Percentiles rank a stretch among this genome's conserved stretches.
phyloP scores from a whole-genome alignment of 1,140 invertebrate species.

The Drosophila kepulauana region DNA sequence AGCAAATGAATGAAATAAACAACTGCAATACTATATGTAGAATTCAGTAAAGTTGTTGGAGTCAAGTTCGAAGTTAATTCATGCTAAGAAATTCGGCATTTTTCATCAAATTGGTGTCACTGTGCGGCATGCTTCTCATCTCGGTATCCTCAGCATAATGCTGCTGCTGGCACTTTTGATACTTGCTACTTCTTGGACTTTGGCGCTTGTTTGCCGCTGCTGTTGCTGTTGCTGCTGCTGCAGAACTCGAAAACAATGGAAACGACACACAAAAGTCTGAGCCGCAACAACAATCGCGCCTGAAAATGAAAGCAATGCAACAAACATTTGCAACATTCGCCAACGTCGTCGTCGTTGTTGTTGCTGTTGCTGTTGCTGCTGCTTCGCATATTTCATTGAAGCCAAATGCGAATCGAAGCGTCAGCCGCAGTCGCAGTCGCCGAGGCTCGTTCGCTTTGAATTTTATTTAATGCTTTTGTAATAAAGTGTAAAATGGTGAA shows the following conservation, averaged over 20 bases:
- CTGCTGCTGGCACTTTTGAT: slow-evolving; percentile 66
- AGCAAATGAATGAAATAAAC: no score
- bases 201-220: slow-evolving; percentile 67
- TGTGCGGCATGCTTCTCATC: slow-evolving; percentile 11
- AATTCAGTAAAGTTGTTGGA: no score
- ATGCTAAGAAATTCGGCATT: neutral
- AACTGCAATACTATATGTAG: no score
- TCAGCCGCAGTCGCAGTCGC: slow-evolving; percentile 12
- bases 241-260: slow-evolving; percentile 66
- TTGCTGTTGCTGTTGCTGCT: neutral
- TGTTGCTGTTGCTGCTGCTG: slow-evolving; percentile 30
- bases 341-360: neutral
- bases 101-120: neutral
- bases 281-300: slow-evolving; percentile 72
- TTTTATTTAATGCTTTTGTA: slow-evolving; percentile 84
- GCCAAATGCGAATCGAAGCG: slow-evolving; percentile 72
- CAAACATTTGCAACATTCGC: slow-evolving; percentile 34
- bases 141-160: slow-evolving; percentile 20
- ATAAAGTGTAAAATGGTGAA: slow-evolving; percentile 83
- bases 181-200: slow-evolving; percentile 61
- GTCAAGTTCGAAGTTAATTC: no score
- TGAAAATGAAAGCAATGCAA: slow-evolving; percentile 15
- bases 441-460: slow-evolving; percentile 79
- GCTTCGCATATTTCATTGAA: slow-evolving; percentile 58
- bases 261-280: slow-evolving; percentile 74